phyloP scores from a whole-genome alignment of 1,140 invertebrate genomes.

The Thalassaphorura encarpata region DNA sequence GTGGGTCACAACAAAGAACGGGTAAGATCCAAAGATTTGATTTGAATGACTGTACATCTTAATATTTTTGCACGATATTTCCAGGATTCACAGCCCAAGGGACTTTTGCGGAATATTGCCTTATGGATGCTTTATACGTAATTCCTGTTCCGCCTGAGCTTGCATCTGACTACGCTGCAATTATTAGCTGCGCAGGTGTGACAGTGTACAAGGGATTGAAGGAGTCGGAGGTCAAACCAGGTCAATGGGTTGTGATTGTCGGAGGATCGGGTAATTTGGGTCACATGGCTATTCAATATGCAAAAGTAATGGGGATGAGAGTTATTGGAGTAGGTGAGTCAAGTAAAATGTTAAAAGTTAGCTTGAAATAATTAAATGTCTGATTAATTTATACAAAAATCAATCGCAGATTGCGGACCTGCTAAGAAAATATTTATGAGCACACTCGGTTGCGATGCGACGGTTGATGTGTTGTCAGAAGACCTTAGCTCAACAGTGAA shows the following conservation, averaged over 20 bases:
- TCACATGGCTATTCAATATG: slow-evolving; percentile 7
- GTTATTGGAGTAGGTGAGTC: slow-evolving; percentile 7
- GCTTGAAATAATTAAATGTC: not conserved
- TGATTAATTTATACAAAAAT: no score
- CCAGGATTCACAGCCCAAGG: slow-evolving; percentile 4
- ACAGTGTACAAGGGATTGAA: slow-evolving; percentile 7
- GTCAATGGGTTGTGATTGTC: slow-evolving; percentile 8
- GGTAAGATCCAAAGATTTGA: not conserved
- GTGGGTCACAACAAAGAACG: not conserved
- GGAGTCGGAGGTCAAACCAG: not conserved
- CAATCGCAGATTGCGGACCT: not conserved
- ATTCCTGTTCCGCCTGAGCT: not conserved
- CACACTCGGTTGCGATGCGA: not conserved
- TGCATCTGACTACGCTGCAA: not conserved
- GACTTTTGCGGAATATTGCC: not conserved
- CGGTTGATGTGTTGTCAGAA: not conserved
- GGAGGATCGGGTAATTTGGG: slow-evolving; percentile 4
- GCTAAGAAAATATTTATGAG: slow-evolving; percentile 3
- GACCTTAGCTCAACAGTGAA: not conserved
- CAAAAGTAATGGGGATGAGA: slow-evolving; percentile 1
- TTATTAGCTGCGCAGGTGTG: slow-evolving; percentile 5
- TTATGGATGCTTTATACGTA: not conserved
- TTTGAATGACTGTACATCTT: not conserved
- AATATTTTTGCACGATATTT: not conserved
- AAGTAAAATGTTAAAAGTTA: not conserved